A percentile compares a stretch with the other conserved stretches of the same genome.
Conservation (phyloP, 2,113 vertebrate genomes). For the Menura novaehollandiae region DNA sequence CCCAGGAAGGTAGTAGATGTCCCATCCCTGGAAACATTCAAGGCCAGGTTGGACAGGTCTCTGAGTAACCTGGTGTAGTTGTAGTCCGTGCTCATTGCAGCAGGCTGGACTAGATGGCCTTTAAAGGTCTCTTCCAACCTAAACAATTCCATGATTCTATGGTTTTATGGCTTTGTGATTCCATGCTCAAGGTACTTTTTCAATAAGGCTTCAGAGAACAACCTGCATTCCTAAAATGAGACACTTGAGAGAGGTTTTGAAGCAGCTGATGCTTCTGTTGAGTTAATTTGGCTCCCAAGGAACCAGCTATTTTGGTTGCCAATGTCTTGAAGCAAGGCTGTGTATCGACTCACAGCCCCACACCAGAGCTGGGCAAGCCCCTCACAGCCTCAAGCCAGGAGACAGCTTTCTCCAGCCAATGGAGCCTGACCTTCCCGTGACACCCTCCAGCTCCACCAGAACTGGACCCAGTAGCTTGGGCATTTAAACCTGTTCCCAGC, state of each 20-base stretch:
- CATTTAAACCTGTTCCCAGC: neutral
- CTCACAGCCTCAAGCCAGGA: neutral
- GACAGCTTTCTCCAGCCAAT: neutral
- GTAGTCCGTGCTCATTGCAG: neutral
- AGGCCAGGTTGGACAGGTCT: neutral
- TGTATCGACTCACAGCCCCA: neutral
- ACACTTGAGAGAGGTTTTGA: neutral
- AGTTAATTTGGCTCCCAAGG: neutral
- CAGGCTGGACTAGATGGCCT: neutral
- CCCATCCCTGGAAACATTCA: neutral
- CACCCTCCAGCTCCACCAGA: neutral
- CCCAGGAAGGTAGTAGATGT: neutral
- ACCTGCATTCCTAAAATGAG: neutral
- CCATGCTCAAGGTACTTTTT: neutral
- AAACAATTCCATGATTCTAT: neutral
- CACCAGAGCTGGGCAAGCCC: neutral
- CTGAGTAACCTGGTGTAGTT: neutral
- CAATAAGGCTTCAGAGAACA: neutral
- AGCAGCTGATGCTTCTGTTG: neutral
- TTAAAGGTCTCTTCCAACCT: neutral
- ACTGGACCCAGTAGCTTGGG: neutral
- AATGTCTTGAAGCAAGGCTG: neutral
- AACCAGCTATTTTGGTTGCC: neutral
- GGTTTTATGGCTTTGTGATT: neutral
- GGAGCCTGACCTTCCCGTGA: neutral